Evolutionary conservation across 2,888 invertebrate species (phyloP).

Genomic region (Tachina lurida): DNA sequence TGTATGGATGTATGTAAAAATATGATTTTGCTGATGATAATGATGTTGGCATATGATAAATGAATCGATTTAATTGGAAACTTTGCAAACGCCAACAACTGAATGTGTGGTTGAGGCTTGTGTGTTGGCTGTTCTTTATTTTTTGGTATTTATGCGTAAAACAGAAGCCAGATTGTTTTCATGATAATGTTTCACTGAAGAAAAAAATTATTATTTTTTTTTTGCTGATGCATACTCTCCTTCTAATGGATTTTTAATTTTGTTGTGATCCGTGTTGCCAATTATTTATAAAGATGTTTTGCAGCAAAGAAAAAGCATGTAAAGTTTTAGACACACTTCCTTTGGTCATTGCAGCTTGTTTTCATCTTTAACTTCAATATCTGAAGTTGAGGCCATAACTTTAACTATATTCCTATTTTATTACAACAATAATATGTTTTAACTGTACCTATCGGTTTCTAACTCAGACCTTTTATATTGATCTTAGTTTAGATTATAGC

Average conservation of each 20-base stretch:
- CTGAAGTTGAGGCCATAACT: too few species aligned
- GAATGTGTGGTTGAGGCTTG: conserved; percentile 4
- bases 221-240: neutral
- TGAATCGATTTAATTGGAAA: conserved; percentile 64
- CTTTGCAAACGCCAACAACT: conserved; percentile 22
- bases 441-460: too few species aligned
- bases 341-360: neutral
- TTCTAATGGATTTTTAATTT: conserved; percentile 48
- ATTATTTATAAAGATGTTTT: neutral
- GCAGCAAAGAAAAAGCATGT: neutral
- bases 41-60: conserved; percentile 62
- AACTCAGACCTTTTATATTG: too few species aligned
- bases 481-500: too few species aligned
- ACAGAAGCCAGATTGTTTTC: conserved; percentile 69
- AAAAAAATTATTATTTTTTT: conserved; percentile 2
- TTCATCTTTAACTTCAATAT: too few species aligned
- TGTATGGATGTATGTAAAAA: neutral
- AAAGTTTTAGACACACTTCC: neutral
- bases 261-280: conserved; percentile 13
- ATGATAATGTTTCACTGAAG: conserved; percentile 45
- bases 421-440: too few species aligned
- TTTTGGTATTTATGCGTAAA: conserved; percentile 58
- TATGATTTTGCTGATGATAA: conserved; percentile 21
- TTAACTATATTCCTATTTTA: neutral
- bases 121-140: conserved; percentile 5